Evolutionary conservation across 2,888 invertebrate genomes (phyloP), one percentile per base, ranked within the genome.

Genomic region (Linnaemya tessellans): DNA sequence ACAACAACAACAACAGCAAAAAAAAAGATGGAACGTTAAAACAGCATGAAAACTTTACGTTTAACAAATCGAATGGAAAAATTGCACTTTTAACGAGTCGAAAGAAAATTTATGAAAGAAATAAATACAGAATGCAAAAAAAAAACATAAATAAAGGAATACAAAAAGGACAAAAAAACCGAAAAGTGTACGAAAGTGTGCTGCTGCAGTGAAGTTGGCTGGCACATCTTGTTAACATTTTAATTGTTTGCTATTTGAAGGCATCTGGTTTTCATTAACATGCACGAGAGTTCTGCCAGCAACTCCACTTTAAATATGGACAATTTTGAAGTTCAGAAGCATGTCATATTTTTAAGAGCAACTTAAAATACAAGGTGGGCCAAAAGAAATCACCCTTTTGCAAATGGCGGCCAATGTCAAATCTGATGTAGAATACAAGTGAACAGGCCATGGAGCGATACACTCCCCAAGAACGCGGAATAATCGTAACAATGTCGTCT

Each of bases 21-120:
- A 56, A n/a, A 18, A 10, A 18, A 18, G n/a, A 35, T n/a, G 15
- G 30, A 2, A 60, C 9, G 35, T 9, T 7, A 9, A 41, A 22
- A 56, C 13, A 18, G n/a, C 35, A 43, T 49, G 49, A 62, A 51
- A 74, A 74, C 46, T 62, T n/a, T 38, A 62, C 38, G 38, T 20
- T 20, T 13, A 49, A 62, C 60, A 74, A 74, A 74, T 74, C 62
- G 62, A 74, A 60, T 74, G 62, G 73, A 62, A 74, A 62, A 62
- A 49, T 51, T 62, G 46, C 51, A 30, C 58, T 58, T 71, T 62
- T 38, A 74, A 74, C 62, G 49, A 62, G 22, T 62, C 11, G 38
- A 51, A 74, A 51, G 49, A 62, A 51, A 49, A 62, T 49, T 30
- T 60, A 43, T 38, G 15, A 54, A 25, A 22, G n/a, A 30, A 62